phyloP scores from a whole-genome alignment of 2,113 vertebrate species.

The Lycaon pictus region DNA sequence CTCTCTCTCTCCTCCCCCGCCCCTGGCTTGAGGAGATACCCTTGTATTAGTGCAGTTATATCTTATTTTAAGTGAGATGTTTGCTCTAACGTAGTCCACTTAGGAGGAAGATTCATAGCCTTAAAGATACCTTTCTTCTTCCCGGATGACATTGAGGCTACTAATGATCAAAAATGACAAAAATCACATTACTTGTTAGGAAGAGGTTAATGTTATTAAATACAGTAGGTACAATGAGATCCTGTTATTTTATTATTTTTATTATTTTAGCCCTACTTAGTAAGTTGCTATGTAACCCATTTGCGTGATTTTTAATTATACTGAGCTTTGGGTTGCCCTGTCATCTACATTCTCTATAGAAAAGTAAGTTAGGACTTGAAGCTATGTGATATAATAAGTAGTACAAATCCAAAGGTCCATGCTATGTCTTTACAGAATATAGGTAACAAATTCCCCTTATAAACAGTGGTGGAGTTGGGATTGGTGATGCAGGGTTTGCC shows the following conservation, averaged over 20 bases:
- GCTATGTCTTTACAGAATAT: constrained; percentile 2
- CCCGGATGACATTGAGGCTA: neutral
- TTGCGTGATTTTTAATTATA: constrained; percentile 28
- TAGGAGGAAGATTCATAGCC: neutral
- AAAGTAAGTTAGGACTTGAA: neutral
- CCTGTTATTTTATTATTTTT: neutral
- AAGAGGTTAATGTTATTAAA: neutral
- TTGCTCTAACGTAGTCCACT: too few relatives aligned
- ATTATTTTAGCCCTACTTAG: neutral
- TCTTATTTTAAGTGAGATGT: neutral
- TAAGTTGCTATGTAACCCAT: neutral
- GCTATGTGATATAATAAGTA: neutral
- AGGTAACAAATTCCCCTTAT: constrained; percentile 21
- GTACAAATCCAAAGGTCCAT: neutral
- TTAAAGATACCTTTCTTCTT: neutral
- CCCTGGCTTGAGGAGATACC: neutral
- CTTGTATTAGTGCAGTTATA: neutral
- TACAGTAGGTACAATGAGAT: neutral
- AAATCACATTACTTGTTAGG: neutral
- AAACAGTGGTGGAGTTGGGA: neutral
- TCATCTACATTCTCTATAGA: neutral
- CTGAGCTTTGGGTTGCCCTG: neutral
- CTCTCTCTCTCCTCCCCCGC: neutral
- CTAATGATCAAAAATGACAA: neutral
- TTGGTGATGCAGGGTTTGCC: neutral